Percentiles rank a stretch among this genome's conserved stretches.
phyloP scores from a whole-genome alignment of 1,140 invertebrate species.

The Drosophila jambulina region DNA sequence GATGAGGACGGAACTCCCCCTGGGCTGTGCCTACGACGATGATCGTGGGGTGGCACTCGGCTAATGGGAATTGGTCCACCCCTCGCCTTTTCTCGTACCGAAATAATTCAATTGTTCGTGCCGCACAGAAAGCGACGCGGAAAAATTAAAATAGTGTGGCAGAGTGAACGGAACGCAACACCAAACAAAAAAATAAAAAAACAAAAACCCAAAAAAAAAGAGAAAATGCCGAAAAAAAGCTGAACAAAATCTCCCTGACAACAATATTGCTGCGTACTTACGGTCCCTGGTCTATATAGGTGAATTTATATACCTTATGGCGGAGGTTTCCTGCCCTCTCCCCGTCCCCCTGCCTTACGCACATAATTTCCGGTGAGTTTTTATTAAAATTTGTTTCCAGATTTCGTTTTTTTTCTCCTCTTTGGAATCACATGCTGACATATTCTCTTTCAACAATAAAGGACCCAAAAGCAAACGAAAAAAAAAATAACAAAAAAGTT shows the following conservation, averaged over 20 bases:
- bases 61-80: constrained; percentile 71
- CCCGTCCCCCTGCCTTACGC: constrained; percentile 50
- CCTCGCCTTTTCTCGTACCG: constrained; percentile 71
- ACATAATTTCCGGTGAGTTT: constrained; percentile 82
- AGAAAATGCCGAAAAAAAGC: constrained; percentile 47
- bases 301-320: constrained; percentile 37
- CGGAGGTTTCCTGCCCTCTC: constrained; percentile 41
- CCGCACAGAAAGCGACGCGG: constrained; percentile 66
- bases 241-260: constrained; percentile 34
- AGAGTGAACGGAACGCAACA: constrained; percentile 51
- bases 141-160: constrained; percentile 81
- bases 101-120: constrained; percentile 85
- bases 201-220: constrained; percentile 30
- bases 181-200: constrained; percentile 36
- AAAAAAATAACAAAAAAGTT: constrained; percentile 47
- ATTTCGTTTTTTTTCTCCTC: constrained; percentile 21
- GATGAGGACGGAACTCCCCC: constrained; percentile 43
- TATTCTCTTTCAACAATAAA: constrained; percentile 73
- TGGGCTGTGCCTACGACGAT: constrained; percentile 29
- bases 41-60: constrained; percentile 70
- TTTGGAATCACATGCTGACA: constrained; percentile 78
- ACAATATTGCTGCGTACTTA: constrained; percentile 69
- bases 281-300: constrained; percentile 43
- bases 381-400: constrained; percentile 65
- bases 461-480: constrained; percentile 31